Base-by-base conservation (phyloP, 2,797 vertebrate genomes). In the Ambastaia sidthimunki region DNA sequence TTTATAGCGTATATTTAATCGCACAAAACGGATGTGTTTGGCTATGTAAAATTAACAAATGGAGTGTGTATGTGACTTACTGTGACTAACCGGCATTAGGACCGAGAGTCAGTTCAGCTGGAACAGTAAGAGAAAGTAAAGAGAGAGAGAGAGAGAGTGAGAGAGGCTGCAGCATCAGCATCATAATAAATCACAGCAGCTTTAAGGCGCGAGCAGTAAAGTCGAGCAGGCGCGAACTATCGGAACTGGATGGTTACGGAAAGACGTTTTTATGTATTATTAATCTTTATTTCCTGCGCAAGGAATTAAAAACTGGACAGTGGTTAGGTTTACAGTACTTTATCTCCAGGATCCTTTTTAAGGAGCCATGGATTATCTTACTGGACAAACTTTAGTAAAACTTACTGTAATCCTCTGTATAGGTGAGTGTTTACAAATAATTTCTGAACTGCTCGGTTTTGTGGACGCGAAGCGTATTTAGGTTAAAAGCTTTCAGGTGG, bases 321-420 rank as follows among this genome's bases (percentile, higher is more conserved):
- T 75, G 50, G 54, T 69, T 60, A 77, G 31, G 21, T 37, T 54
- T 44, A 55, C 70, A 55, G 21, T 73, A 81, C 80, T 74, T 85
- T 68, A 79, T 85, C 82, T 71, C 79, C 73, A 78, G 85, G 86
- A 88, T 75, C 86, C 80, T 87, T 77, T 60, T 31, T 76, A 72
- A 83, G 78, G 76, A 92, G 78, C 74, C 87, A 94, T 94, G 93
- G 93, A 92, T 87, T 91, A 89, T 87, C 23, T 73, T 69, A 86
- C 82, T 80, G 87, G 73, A 34, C 82, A 83, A 83, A 84, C 60
- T 83, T 84, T 79, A 1, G 72, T 83, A 68, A 65, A 80, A 83
- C 80, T 93, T 9, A 80, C 84, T 63, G 73, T 92, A 81, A 60
- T 90, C 82, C 50, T 91, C 85, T 83, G 91, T 19, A 88, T 92